Evolutionary conservation across 2,888 invertebrate species (phyloP).

Genomic region (Andrena dorsata): DNA sequence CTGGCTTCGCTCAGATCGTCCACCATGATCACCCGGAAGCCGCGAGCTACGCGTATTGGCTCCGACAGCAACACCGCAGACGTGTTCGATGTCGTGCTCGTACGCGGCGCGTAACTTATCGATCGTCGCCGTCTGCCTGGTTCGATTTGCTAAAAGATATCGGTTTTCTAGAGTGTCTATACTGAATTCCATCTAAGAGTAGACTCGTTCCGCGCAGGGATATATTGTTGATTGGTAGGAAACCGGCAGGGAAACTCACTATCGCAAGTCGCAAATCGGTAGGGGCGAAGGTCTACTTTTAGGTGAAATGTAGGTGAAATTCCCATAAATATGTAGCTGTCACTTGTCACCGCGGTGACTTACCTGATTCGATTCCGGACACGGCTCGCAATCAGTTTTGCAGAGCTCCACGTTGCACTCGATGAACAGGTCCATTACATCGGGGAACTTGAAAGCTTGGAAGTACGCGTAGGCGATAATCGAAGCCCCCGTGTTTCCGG

Average conservation of each 20-base stretch:
- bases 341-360: neutral
- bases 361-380: constrained; percentile 88
- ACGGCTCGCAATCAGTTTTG: constrained; percentile 92
- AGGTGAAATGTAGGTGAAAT: no score
- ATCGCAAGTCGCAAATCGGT: no score
- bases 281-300: no score
- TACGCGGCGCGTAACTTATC: constrained; percentile 63
- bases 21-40: constrained; percentile 89
- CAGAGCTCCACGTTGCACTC: constrained; percentile 94
- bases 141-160: constrained; percentile 84
- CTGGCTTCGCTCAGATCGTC: constrained; percentile 87
- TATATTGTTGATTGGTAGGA: no score
- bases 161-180: no score
- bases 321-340: no score
- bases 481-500: constrained; percentile 90
- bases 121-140: constrained; percentile 85
- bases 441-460: constrained; percentile 94
- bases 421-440: constrained; percentile 92
- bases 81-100: constrained; percentile 70
- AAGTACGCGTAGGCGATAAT: constrained; percentile 92
- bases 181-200: no score
- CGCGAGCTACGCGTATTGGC: constrained; percentile 88
- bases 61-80: constrained; percentile 87
- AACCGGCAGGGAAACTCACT: no score
- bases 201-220: no score